Evolutionary conservation across 2,888 invertebrate genomes (phyloP), one percentile per base, ranked within the genome.

Genomic region (Molanna angustata): DNA sequence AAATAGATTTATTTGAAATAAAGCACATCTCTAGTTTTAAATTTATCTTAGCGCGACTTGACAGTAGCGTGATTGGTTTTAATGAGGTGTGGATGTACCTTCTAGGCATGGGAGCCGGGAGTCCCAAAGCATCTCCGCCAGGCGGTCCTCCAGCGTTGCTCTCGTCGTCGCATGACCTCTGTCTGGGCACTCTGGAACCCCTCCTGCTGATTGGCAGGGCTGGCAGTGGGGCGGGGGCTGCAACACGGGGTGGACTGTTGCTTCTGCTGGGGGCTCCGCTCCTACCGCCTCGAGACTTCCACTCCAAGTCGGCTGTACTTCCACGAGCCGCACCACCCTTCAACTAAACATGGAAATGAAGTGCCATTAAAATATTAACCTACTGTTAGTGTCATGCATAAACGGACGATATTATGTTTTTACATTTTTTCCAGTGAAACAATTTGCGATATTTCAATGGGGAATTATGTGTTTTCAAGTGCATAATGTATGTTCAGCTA

Each of bases 161-260:
- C 37, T 91, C 91, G 61, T 91, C 91, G 64, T 91, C 91, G 68
- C 89, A 90, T 65, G 90, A 90, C 67, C 89, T 88, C 66, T 91
- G 91, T 11, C 90, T 69, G 80, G 73, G 69, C 79, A 80, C 69
- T 78, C 81, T 66, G 76, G 83, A 63, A 67, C 82, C 68, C 75
- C 81, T 71, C 71, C 86, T 69, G 67, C 83, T 64, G 72, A 79
- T 58, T 1, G 49, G 27, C 2, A 18, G 17, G 2, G 48, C 31
- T 2, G 21, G 27, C 1, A 46, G 35, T 6, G 42, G 56, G 62
- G 69, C 49, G 64, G 46, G 27, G 7, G 20, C 33, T 1, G 44
- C 17, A 4, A 14, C 19, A 61, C 82, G 63, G 60, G 83, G 70
- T 58, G 83, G 73, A 67, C 82, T 73, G 62, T 82, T 63, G 60